Evolutionary conservation across 2,797 vertebrate genomes (phyloP).

Genomic region (Botia kubotai): DNA sequence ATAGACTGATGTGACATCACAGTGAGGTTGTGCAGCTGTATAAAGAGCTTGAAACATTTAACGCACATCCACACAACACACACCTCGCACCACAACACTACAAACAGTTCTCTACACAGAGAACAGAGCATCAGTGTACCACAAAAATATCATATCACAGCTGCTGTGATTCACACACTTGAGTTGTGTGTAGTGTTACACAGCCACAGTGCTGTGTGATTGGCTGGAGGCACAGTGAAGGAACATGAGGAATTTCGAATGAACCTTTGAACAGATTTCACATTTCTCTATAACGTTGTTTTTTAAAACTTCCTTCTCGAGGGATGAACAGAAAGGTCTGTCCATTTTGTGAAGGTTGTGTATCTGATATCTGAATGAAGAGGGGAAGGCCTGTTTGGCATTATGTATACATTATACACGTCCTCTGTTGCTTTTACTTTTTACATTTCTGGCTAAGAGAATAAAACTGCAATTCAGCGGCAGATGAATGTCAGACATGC

Average conservation of each 20-base stretch:
- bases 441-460: not conserved
- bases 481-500: not conserved
- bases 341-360: not conserved
- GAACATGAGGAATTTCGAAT: not conserved
- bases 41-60: conserved; percentile 3
- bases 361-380: not conserved
- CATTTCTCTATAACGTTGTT: not conserved
- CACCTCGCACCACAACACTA: conserved; percentile 11
- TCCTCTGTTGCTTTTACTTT: not conserved
- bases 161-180: not conserved
- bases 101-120: not conserved
- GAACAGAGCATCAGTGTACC: not conserved
- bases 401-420: not conserved
- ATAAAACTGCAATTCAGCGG: not conserved
- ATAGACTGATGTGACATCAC: conserved; percentile 35
- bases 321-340: not conserved
- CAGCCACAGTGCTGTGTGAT: not conserved
- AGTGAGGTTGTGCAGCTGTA: conserved; percentile 31
- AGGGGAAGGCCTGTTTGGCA: too few species aligned
- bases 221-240: not conserved
- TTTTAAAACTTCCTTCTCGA: not conserved
- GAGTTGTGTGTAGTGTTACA: not conserved
- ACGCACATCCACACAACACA: conserved; percentile 38
- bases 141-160: not conserved
- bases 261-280: not conserved